Conservation (phyloP, 1,140 invertebrate genomes). For the Daktulosphaira vitifoliae region DNA sequence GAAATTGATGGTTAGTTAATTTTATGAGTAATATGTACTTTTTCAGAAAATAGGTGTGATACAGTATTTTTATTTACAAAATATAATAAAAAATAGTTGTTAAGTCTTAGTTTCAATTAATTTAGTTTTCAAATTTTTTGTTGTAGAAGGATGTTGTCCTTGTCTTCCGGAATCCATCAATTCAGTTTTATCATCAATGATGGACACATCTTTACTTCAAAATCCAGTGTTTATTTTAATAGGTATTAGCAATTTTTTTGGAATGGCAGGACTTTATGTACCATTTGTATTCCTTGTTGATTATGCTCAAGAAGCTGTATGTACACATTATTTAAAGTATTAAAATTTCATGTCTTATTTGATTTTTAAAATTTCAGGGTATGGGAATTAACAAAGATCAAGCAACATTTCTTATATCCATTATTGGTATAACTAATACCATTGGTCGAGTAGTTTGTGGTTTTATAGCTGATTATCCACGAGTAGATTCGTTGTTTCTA, state of each 20-base stretch:
- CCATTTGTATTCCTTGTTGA: slow-evolving; percentile 91
- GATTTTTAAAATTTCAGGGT: slow-evolving; percentile 48
- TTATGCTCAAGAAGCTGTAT: slow-evolving; percentile 59
- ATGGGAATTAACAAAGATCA: slow-evolving; percentile 54
- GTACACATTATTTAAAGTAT: neutral
- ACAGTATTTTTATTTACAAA: too few species aligned
- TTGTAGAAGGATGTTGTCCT: slow-evolving; percentile 48
- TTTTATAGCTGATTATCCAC: slow-evolving; percentile 73
- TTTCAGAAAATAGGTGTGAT: too few species aligned
- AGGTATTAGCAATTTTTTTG: slow-evolving; percentile 88
- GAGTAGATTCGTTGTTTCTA: slow-evolving; percentile 81
- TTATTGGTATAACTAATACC: slow-evolving; percentile 93
- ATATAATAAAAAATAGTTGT: too few species aligned
- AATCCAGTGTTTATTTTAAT: slow-evolving; percentile 88
- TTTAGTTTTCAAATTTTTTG: too few species aligned
- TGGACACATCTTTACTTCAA: slow-evolving; percentile 82
- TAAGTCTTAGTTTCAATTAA: too few species aligned
- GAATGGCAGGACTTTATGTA: slow-evolving; percentile 87
- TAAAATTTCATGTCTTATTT: neutral
- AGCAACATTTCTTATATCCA: slow-evolving; percentile 82
- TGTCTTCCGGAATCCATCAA: slow-evolving; percentile 70
- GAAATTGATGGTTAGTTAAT: slow-evolving; percentile 14
- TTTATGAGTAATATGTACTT: too few species aligned
- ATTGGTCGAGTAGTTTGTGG: slow-evolving; percentile 79
- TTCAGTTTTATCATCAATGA: slow-evolving; percentile 76